Base-by-base conservation (phyloP, 2,797 vertebrate genomes). In the Chelmon rostratus region DNA sequence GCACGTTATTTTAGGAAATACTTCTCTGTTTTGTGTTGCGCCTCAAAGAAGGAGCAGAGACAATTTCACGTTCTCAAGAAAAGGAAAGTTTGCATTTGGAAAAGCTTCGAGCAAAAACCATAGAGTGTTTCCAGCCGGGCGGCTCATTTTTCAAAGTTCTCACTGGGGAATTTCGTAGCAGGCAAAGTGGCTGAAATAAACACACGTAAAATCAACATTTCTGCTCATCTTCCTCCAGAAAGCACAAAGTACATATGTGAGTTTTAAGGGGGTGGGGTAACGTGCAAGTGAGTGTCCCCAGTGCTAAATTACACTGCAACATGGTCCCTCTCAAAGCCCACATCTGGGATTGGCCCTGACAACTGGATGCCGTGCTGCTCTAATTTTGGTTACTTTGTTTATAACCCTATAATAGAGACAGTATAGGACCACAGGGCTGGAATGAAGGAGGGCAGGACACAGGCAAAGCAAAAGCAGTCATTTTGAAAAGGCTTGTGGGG, bases 351-450 rank as follows among this genome's bases (percentile, higher is more conserved):
- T 94, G 94, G 92, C 92, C 91, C 83, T 94, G 94, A 95, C 95
- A 95, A 94, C 89, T 95, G 93, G 92, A 94, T 94, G 92, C 93
- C 70, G 91, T 89, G 88, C 94, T 87, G 93, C 91, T 94, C 93
- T 95, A 93, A 95, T 95, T 96, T 95, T 92, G 93, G 93, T 93
- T 87, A 93, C 94, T 93, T 94, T 95, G 93, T 95, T 95, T 95
- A 93, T 94, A 94, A 93, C 91, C 93, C 94, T 93, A 93, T 95
- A 95, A 95, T 95, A 94, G 91, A 94, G 92, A 91, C 92, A 95
- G 92, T 89, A 88, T 83, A 92, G 91, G 91, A 89, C 90, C 89
- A 92, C 92, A 92, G 91, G 86, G 91, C 78, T 78, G 69, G 62
- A 49, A 81, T 73, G 86, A 81, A 83, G 85, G 81, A 86, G 88